A percentile compares a stretch with the other conserved stretches of the same genome.
Evolutionary conservation across 2,888 invertebrate genomes (phyloP).

Genomic region (Monochamus alternatus): DNA sequence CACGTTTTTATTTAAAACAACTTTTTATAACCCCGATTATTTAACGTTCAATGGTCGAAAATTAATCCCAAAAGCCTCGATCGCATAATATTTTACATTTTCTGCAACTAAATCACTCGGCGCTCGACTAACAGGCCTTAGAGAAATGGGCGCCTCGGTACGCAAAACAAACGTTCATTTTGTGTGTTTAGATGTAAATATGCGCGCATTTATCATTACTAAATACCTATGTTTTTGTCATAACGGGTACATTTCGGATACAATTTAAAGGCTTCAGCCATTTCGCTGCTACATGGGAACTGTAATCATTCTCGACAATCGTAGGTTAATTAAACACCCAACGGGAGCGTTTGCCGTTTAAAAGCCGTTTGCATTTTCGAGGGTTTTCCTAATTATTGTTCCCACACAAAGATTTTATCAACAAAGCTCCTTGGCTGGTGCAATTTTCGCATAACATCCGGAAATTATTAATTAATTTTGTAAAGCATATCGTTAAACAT

Average conservation of each 20-base stretch:
- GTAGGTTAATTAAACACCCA: background rate
- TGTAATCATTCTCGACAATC: background rate
- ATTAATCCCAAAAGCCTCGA: slow-evolving; percentile 3
- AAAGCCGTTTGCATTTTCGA: background rate
- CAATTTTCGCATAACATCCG: background rate
- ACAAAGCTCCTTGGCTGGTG: background rate
- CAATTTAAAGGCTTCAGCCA: no score
- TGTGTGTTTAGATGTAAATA: no score
- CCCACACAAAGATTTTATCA: background rate
- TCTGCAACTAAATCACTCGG: no score
- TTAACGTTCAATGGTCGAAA: slow-evolving; percentile 9
- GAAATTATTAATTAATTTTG: no score
- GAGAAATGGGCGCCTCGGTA: no score
- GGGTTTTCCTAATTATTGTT: background rate
- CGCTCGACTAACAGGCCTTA: no score
- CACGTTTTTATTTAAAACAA: background rate
- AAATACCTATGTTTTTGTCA: background rate
- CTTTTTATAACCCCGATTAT: slow-evolving; percentile 13
- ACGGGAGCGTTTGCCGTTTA: background rate
- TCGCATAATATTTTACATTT: no score
- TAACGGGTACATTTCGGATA: background rate
- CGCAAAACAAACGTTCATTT: no score
- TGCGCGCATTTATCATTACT: background rate
- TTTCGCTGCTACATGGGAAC: no score
- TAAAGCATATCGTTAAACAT: no score